A percentile compares a stretch with the other conserved stretches of the same genome.
Conservation (phyloP, 1,140 invertebrate species). For the Sycophila sp. region DNA sequence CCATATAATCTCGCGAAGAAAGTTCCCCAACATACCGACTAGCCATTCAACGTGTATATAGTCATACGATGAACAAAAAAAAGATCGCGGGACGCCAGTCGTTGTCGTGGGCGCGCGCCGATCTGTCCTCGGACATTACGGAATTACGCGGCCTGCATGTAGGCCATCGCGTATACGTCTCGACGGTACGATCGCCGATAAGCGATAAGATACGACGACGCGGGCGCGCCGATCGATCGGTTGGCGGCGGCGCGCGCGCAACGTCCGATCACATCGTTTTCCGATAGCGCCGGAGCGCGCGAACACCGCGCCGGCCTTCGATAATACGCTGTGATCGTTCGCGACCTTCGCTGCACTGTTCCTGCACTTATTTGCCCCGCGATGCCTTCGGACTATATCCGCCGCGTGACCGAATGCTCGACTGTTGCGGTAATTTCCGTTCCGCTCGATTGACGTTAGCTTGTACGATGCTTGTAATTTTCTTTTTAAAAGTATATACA, state of each 20-base stretch:
- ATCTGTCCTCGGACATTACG: background rate
- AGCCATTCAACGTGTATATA: no score
- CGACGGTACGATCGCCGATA: slow-evolving; percentile 42
- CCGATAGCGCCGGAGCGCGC: background rate
- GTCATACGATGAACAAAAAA: no score
- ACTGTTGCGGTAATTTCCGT: slow-evolving; percentile 14
- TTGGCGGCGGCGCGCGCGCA: background rate
- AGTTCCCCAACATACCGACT: no score
- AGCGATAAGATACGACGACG: slow-evolving; percentile 48
- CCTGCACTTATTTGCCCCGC: no score
- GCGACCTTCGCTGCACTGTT: no score
- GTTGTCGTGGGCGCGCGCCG: background rate
- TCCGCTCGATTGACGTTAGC: no score
- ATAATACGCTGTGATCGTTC: no score
- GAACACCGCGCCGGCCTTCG: slow-evolving; percentile 9
- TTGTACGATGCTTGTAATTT: no score
- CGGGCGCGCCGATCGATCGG: background rate
- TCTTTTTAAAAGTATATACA: no score
- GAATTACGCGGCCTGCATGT: background rate
- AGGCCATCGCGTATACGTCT: background rate
- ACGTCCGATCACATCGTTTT: background rate
- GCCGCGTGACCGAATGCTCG: background rate
- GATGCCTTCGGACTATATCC: no score
- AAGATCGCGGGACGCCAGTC: background rate
- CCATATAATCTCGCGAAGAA: no score